Conservation (phyloP, 2,113 vertebrate species). For the Chamaetylas fuelleborni region DNA sequence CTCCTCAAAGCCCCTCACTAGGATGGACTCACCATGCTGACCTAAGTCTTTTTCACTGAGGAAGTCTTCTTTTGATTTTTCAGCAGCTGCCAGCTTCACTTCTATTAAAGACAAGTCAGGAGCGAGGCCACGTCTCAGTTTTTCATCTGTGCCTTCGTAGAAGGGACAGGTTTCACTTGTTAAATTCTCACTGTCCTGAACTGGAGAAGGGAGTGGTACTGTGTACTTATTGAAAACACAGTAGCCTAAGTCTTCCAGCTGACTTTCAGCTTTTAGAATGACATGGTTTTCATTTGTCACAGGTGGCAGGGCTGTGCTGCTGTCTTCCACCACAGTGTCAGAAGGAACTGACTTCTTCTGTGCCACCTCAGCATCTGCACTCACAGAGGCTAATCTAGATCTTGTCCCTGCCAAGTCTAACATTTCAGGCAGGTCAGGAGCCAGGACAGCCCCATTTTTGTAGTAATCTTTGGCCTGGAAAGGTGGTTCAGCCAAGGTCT, state of each 20-base stretch:
- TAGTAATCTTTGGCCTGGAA: conserved; percentile 80
- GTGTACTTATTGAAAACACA: conserved; percentile 99
- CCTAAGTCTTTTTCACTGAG: conserved; percentile 54
- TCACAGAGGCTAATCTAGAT: conserved; percentile 87
- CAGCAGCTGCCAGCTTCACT: conserved; percentile 79
- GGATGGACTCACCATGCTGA: conserved; percentile 34
- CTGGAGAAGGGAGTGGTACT: conserved; percentile 93
- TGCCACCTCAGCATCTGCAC: conserved; percentile 81
- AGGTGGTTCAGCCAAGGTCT: conserved; percentile 79
- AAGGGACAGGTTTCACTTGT: conserved; percentile 73
- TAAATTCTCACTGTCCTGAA: conserved; percentile 81
- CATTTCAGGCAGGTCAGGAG: conserved; percentile 96
- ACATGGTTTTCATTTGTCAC: conserved; percentile 82
- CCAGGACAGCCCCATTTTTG: conserved; percentile 90
- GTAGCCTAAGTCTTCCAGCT: conserved; percentile 94
- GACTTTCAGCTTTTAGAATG: conserved; percentile 86
- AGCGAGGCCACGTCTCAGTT: conserved; percentile 69
- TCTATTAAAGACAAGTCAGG: conserved; percentile 79
- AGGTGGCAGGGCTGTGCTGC: conserved; percentile 74
- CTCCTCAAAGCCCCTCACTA: conserved; percentile 69
- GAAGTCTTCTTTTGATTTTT: conserved; percentile 73
- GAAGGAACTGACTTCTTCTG: conserved; percentile 82
- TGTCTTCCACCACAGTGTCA: conserved; percentile 77
- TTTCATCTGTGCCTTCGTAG: conserved; percentile 76
- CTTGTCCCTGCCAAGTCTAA: conserved; percentile 89